Conservation (phyloP, 1,140 invertebrate genomes). For the Meloidogyne hapla region DNA sequence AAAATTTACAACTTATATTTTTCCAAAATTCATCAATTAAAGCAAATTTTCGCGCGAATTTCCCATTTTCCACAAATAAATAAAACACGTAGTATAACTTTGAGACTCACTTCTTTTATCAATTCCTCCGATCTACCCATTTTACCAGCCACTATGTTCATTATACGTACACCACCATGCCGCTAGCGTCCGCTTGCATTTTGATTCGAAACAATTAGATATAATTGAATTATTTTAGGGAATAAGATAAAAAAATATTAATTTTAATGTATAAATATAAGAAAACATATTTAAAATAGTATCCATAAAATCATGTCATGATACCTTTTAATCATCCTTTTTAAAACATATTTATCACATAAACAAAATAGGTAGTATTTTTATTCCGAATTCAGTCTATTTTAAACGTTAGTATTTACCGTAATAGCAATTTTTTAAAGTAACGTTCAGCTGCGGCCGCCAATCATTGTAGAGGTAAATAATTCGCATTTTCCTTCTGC, state of each 20-base stretch:
- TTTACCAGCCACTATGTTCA: neutral
- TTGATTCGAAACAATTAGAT: neutral
- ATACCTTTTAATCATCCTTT: no score
- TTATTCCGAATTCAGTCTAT: no score
- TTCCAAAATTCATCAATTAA: neutral
- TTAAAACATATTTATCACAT: no score
- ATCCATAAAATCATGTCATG: no score
- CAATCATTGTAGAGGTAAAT: neutral
- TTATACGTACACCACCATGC: conserved; percentile 9
- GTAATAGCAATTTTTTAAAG: no score
- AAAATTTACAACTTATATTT: no score
- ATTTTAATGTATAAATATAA: no score
- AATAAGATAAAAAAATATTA: no score
- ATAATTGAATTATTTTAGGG: neutral
- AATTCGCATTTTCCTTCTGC: neutral
- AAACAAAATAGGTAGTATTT: no score
- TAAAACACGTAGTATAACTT: neutral
- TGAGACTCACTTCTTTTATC: neutral
- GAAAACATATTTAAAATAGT: no score
- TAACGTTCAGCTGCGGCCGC: neutral
- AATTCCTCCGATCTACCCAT: neutral
- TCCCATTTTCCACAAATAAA: neutral
- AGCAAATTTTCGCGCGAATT: neutral
- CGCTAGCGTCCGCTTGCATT: neutral
- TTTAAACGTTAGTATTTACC: no score